Conservation (phyloP, 1,140 invertebrate genomes). For the Dreissena rostriformis region DNA sequence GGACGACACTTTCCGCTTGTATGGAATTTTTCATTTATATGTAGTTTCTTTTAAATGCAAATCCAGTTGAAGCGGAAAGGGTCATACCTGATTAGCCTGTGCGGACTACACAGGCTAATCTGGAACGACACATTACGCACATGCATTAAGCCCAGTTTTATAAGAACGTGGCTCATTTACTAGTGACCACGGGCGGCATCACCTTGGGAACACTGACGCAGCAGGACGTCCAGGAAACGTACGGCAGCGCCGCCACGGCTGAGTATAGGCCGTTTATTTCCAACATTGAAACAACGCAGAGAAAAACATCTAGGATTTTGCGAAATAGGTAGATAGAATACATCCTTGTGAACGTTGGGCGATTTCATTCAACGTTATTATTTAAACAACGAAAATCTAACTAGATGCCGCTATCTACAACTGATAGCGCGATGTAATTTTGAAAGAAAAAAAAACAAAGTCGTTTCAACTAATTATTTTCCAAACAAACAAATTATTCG, state of each 20-base stretch:
- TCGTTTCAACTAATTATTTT: too few relatives aligned
- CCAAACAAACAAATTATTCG: too few relatives aligned
- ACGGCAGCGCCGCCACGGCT: constrained; percentile 30
- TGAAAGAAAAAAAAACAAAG: too few relatives aligned
- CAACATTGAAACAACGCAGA: not conserved
- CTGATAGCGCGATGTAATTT: too few relatives aligned
- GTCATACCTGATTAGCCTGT: not conserved
- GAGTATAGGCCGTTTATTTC: constrained; percentile 36
- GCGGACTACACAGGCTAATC: not conserved
- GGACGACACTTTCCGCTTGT: not conserved
- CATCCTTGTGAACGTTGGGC: too few relatives aligned
- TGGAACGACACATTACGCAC: not conserved
- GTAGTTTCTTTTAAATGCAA: not conserved
- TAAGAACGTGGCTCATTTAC: too few relatives aligned
- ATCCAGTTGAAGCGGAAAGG: not conserved
- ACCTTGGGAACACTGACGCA: constrained; percentile 17
- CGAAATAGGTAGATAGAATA: constrained; percentile 22
- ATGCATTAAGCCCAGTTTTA: not conserved
- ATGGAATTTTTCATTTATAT: not conserved
- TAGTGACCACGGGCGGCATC: constrained; percentile 17
- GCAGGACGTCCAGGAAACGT: not conserved
- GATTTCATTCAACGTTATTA: too few relatives aligned
- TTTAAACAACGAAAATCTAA: too few relatives aligned
- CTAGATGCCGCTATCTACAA: too few relatives aligned
- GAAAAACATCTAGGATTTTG: constrained; percentile 33